Conservation (phyloP, 1,140 invertebrate genomes). For the Odontomachus brunneus region DNA sequence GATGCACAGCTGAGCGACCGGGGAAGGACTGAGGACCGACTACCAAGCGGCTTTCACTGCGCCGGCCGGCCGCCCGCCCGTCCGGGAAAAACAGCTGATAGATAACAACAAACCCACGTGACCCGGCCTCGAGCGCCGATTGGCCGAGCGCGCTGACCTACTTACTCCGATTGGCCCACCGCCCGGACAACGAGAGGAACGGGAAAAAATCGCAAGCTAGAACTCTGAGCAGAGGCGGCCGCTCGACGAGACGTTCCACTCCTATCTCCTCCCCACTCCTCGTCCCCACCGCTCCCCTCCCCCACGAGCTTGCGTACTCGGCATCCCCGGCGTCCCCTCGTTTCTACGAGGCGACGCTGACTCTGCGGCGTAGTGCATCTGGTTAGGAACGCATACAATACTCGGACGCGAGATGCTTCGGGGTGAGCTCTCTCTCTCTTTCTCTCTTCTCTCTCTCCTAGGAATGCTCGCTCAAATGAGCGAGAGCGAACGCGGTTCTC, state of each 20-base stretch:
- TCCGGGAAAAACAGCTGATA: constrained; percentile 86
- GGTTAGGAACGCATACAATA: neutral
- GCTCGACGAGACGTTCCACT: constrained; percentile 72
- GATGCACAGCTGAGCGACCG: constrained; percentile 84
- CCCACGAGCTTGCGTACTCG: constrained; percentile 62
- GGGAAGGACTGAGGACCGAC: constrained; percentile 80
- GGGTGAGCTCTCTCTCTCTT: neutral
- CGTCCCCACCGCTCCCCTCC: constrained; percentile 30
- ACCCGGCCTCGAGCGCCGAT: constrained; percentile 78
- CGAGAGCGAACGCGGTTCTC: neutral
- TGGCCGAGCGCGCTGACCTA: constrained; percentile 77
- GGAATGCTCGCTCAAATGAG: too few species aligned
- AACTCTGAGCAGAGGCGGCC: constrained; percentile 73
- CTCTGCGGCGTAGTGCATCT: neutral
- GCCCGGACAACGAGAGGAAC: constrained; percentile 76
- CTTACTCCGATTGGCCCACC: constrained; percentile 79
- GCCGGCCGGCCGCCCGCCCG: constrained; percentile 78
- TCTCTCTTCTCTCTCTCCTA: too few species aligned
- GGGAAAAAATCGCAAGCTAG: constrained; percentile 78
- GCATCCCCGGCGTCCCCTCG: constrained; percentile 57
- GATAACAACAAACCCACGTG: constrained; percentile 88
- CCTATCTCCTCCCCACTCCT: neutral
- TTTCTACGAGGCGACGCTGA: constrained; percentile 48
- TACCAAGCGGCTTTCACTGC: constrained; percentile 77
- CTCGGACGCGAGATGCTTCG: neutral